Percentiles rank a stretch among this genome's conserved stretches.
Evolutionary conservation across 2,797 vertebrate species (phyloP).

Genomic region (Mycteria americana): DNA sequence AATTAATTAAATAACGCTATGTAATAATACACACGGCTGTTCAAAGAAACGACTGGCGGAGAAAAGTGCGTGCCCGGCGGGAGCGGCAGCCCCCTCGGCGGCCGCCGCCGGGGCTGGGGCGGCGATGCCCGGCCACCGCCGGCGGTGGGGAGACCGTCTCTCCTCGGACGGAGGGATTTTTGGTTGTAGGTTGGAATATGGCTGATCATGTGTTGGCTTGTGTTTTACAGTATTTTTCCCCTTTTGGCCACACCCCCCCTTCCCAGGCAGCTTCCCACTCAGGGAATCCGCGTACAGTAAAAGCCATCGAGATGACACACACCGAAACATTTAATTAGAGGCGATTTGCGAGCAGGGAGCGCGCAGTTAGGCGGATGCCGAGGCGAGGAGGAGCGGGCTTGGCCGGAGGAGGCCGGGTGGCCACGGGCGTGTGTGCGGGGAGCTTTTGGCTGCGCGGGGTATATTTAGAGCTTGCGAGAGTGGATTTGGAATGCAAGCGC

Average conservation of each 20-base stretch:
- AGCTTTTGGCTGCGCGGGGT: conserved; percentile 71
- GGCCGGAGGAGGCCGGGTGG: conserved; percentile 28
- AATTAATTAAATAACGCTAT: conserved; percentile 11
- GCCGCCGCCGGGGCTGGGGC: neutral
- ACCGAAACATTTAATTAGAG: conserved; percentile 70
- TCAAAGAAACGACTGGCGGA: neutral
- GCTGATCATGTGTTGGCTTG: conserved; percentile 81
- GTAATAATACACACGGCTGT: neutral
- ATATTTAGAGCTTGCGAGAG: conserved; percentile 92
- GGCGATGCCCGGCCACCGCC: neutral
- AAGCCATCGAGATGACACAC: conserved; percentile 73
- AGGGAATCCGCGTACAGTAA: conserved; percentile 83
- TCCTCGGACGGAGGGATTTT: neutral
- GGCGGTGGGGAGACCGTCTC: neutral
- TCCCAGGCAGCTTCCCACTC: conserved; percentile 79
- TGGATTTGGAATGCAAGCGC: conserved; percentile 92
- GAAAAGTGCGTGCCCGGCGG: conserved; percentile 13
- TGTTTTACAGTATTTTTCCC: conserved; percentile 89
- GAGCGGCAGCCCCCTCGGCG: neutral
- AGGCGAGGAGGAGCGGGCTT: conserved; percentile 17
- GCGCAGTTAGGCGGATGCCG: neutral
- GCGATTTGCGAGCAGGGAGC: conserved; percentile 53
- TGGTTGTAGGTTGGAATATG: conserved; percentile 72
- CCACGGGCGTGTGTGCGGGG: conserved; percentile 59
- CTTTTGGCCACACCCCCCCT: conserved; percentile 87